These are phyloP conservation scores for Cataglyphis altisquamis DNA, from an alignment of 2,888 invertebrate genomes.

Conservation along the genomic window DNA sequence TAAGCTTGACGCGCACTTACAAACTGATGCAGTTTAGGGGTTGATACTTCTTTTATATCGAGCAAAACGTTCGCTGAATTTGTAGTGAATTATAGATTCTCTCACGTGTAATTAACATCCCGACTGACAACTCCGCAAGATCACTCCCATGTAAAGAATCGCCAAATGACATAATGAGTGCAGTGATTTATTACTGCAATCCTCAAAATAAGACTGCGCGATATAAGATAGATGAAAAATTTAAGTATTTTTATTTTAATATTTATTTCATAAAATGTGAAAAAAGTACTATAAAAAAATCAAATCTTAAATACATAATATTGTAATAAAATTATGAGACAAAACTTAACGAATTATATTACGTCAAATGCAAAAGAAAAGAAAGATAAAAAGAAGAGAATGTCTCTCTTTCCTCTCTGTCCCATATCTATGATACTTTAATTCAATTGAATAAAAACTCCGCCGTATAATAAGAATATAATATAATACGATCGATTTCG, in stretches of 20 bases:
- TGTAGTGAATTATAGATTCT: constrained; percentile 74
- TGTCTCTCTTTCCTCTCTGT: not conserved
- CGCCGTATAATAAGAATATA: not conserved
- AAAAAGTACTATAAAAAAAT: not conserved
- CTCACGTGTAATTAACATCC: constrained; percentile 62
- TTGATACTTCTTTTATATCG: constrained; percentile 80
- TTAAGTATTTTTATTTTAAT: not conserved
- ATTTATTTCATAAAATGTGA: not conserved
- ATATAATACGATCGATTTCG: constrained; percentile 16
- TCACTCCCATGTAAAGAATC: constrained; percentile 76
- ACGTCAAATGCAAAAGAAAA: not conserved
- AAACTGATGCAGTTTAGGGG: constrained; percentile 72
- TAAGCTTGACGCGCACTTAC: constrained; percentile 65
- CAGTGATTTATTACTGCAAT: constrained; percentile 31
- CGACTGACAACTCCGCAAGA: constrained; percentile 68
- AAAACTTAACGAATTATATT: not conserved
- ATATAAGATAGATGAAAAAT: not conserved
- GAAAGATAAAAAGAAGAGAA: constrained; percentile 8
- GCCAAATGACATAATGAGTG: constrained; percentile 71
- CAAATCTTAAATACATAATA: not conserved
- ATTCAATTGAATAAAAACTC: not conserved
- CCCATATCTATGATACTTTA: too few relatives aligned
- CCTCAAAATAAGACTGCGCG: not conserved
- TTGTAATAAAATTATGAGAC: not conserved
- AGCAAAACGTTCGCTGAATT: constrained; percentile 68